Evolutionary conservation across 2,797 vertebrate species (phyloP), one percentile per base, ranked within the genome.

Genomic region (Peromyscus nudipes): DNA sequence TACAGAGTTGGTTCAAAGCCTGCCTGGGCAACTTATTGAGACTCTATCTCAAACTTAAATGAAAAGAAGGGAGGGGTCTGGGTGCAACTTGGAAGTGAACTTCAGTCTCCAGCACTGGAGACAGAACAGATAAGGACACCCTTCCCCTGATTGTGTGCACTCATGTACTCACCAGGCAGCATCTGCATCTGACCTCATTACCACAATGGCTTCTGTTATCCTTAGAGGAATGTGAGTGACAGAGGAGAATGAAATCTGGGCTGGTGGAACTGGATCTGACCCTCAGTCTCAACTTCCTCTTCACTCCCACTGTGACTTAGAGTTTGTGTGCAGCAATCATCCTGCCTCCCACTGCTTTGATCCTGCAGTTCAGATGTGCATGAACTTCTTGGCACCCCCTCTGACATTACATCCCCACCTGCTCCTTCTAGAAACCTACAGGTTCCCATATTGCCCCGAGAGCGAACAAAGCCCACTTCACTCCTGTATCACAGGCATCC

Each of bases 401-500:
- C 10, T 2, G 17, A 17, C 3, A 1, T n/a, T 1, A 46, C 4
- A 17, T 4, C 49, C 4, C 2, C 1, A 10, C 34, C 40, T 31
- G 40, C 7, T 21, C 19, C 46, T 83, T 31, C 21, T 52, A 6
- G 37, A 25, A 1, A 3, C 34, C 6, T 0, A 0, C 0, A 4
- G 17, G 1, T 1, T 12, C 3, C 11, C 25, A 8, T 12, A 3
- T 2, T 16, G 1, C n/a, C 23, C 16, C 0, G 49, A 71, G 14
- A 43, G n/a, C 0, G 7, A 49, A 31, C 0, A 1, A 49, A 64
- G 14, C 2, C 77, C 10, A 34, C 0, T 6, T 37, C 3, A 2
- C 14, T 60, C 1, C 0, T 29, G 0, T 3, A 7, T n/a, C 6
- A 2, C 1, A 0, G 52, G 23, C 31, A 52, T n/a, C 43, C 46